Conservation (phyloP, 2,113 vertebrate species). For the Saccopteryx bilineata region DNA sequence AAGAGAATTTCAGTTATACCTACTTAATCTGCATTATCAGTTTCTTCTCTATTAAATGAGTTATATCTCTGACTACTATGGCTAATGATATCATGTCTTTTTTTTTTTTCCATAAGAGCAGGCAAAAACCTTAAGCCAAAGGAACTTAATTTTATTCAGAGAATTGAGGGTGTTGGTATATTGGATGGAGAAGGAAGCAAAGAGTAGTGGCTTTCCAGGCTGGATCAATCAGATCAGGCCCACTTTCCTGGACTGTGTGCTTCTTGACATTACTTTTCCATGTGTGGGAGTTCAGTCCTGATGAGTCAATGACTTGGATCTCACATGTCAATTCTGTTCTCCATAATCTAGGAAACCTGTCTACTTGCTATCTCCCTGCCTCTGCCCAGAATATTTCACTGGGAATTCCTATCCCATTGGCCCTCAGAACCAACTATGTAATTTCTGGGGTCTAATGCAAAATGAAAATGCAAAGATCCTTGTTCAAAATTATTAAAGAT, state of each 20-base stretch:
- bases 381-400: not conserved
- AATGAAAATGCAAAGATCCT: conserved; percentile 9
- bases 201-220: not conserved
- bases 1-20: not conserved
- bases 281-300: not conserved
- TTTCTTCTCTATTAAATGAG: conserved; percentile 1
- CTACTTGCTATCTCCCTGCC: not conserved
- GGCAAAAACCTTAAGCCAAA: not conserved
- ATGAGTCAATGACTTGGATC: not conserved
- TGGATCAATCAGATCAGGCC: not conserved
- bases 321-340: not conserved
- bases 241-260: not conserved
- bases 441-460: not conserved
- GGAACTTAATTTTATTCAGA: not conserved
- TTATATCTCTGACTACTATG: not conserved
- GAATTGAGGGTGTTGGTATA: not conserved
- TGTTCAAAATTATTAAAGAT: conserved; percentile 18
- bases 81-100: not conserved
- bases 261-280: not conserved
- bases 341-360: not conserved
- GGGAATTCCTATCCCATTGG: not conserved
- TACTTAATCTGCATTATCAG: not conserved
- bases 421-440: not conserved
- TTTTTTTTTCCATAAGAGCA: not conserved
- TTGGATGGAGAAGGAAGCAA: not conserved